Evolutionary conservation across 1,140 invertebrate genomes (phyloP).

Genomic region (Danaus melanippus): DNA sequence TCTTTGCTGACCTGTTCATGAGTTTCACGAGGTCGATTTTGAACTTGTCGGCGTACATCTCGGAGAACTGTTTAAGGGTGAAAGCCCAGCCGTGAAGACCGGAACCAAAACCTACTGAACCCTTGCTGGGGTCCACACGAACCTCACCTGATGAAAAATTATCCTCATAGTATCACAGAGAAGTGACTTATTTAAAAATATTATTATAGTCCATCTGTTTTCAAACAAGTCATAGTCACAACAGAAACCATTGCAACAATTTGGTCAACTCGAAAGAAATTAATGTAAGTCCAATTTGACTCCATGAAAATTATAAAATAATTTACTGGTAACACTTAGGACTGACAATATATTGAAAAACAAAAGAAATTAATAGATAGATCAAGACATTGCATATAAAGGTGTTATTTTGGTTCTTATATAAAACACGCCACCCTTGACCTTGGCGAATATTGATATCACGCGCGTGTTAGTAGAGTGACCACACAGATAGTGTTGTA

Average conservation of each 20-base stretch:
- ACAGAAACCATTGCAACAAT: not conserved
- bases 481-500: too few relatives aligned
- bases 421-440: slow-evolving; percentile 12
- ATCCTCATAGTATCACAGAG: not conserved
- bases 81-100: slow-evolving; percentile 99
- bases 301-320: slow-evolving; percentile 10
- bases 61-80: slow-evolving; percentile 98
- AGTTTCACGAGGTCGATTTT: slow-evolving; percentile 97
- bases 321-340: slow-evolving; percentile 12
- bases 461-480: slow-evolving; percentile 6
- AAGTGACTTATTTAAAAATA: too few relatives aligned
- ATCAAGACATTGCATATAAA: too few relatives aligned
- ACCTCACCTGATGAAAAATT: slow-evolving; percentile 77
- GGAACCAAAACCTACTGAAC: slow-evolving; percentile 99
- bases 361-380: too few relatives aligned
- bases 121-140: slow-evolving; percentile 96
- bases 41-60: slow-evolving; percentile 99
- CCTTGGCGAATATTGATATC: slow-evolving; percentile 12
- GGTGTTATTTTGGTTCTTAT: not conserved
- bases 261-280: slow-evolving; percentile 2
- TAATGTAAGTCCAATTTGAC: slow-evolving; percentile 12
- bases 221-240: not conserved
- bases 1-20: slow-evolving; percentile 83
- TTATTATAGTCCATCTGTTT: slow-evolving; percentile 5
- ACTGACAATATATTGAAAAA: slow-evolving; percentile 4